Evolutionary conservation across 2,113 vertebrate species (phyloP).

Genomic region (Plecotus auritus): DNA sequence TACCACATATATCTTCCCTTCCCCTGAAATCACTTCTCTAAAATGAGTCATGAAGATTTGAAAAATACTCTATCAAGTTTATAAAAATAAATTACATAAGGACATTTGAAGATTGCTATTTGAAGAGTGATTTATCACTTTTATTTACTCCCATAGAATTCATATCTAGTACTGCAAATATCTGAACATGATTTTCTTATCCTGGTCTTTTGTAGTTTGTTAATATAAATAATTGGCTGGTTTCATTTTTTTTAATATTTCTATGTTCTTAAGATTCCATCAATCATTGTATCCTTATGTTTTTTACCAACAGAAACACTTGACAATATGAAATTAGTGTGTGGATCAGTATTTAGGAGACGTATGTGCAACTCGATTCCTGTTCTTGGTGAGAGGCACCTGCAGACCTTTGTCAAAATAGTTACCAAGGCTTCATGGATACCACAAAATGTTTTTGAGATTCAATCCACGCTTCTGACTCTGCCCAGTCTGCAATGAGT

Average conservation of each 20-base stretch:
- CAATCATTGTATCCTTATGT: not conserved
- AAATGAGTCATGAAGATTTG: constrained; percentile 7
- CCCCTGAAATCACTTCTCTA: not conserved
- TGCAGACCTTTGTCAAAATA: not conserved
- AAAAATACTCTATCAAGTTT: not conserved
- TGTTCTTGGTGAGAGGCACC: not conserved
- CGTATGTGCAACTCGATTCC: not conserved
- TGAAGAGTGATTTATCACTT: not conserved
- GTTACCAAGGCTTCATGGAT: not conserved
- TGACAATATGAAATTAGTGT: not conserved
- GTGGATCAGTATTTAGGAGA: not conserved
- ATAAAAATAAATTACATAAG: not conserved
- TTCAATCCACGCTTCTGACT: not conserved
- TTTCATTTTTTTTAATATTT: not conserved
- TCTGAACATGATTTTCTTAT: not conserved
- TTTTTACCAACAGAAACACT: not conserved
- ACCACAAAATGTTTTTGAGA: not conserved
- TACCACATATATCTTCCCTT: not conserved
- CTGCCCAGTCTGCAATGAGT: not conserved
- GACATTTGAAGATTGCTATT: not conserved
- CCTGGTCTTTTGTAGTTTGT: not conserved
- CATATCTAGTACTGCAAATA: not conserved
- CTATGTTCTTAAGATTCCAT: not conserved
- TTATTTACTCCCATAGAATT: not conserved
- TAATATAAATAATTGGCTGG: not conserved